Base-by-base conservation (phyloP, 2,113 vertebrate species). In the Morone saxatilis region DNA sequence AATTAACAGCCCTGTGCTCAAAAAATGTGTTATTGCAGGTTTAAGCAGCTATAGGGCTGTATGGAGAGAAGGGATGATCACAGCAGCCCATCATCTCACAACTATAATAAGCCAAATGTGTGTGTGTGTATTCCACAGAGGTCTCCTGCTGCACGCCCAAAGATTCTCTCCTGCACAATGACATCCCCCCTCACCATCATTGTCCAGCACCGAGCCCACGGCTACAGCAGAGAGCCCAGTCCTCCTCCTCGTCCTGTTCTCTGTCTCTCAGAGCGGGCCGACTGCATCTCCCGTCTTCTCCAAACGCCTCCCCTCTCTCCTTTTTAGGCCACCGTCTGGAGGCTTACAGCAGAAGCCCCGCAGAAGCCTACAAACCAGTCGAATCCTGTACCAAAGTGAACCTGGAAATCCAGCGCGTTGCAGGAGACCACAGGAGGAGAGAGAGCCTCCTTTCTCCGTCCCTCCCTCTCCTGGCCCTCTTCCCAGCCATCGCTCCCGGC, bases 51-150 rank as follows among this genome's bases (percentile, higher is more conserved):
- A 10, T 31, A 6, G 12, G 13, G 31, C 14, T 17, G 31, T 17
- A 8, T 38, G 8, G 14, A 60, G 57, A 16, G 14, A 31, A 60
- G 6, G 14, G 38, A 8, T 60, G 57, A 60, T 38, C 14, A 17
- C 31, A 60, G 14, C 13, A 36, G 17, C 2, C 25, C 7, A 17
- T 36, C 17, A 60, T 13, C 57, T 59, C 25, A 59, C 13, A 36
- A 16, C 25, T 40, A 38, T 19, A 71, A 45, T 57, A 25, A 56
- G 36, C 12, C 31, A 20, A 4, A 1, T 63, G 43, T 62, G 41
- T 77, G 60, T 54, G 6, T 73, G 36, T 70, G 9, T 84, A 0
- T 45, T 76, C 22, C 53, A 60, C 74, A 88, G 86, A 66, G 57
- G 6, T n/a, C 12, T 17, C 12, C 65, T 22, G 45, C 50, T 51